A percentile compares a stretch with the other conserved stretches of the same genome.
phyloP scores from a whole-genome alignment of 2,888 invertebrate genomes.

The Chromoteleia sp. region DNA sequence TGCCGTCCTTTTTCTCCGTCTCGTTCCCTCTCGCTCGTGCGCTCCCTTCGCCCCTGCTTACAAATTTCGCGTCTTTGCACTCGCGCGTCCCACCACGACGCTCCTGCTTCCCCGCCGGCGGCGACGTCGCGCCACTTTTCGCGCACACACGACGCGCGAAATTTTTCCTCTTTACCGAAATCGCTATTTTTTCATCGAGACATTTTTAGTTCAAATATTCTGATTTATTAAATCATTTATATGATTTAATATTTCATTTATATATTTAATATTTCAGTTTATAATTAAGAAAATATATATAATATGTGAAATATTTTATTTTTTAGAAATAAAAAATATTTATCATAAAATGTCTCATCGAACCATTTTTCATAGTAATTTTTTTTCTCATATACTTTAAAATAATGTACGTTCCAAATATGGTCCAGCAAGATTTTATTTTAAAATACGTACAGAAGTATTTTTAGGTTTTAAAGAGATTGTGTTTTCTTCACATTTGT shows the following conservation, averaged over 20 bases:
- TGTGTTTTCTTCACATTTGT: too few species aligned
- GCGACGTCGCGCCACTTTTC: slow-evolving; percentile 53
- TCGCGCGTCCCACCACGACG: slow-evolving; percentile 28
- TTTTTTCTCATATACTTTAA: too few species aligned
- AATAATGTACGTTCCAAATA: too few species aligned
- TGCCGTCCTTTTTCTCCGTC: slow-evolving; percentile 42
- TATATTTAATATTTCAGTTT: too few species aligned
- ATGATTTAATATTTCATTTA: neutral
- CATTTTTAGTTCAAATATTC: neutral
- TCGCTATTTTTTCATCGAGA: slow-evolving; percentile 4
- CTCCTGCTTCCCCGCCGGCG: slow-evolving; percentile 27
- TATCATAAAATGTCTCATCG: too few species aligned
- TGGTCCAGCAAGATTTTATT: too few species aligned
- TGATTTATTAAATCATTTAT: neutral
- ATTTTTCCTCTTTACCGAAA: slow-evolving; percentile 25
- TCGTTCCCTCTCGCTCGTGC: slow-evolving; percentile 54
- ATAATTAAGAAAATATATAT: too few species aligned
- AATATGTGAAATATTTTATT: too few species aligned
- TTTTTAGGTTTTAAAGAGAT: too few species aligned
- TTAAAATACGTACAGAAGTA: too few species aligned
- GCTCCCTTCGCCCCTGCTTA: slow-evolving; percentile 38
- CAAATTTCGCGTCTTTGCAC: slow-evolving; percentile 60
- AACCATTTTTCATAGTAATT: too few species aligned
- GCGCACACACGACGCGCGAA: slow-evolving; percentile 9
- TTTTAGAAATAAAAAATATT: too few species aligned